Conservation (phyloP, 2,113 vertebrate species). For the Microcebus lehilahytsara region DNA sequence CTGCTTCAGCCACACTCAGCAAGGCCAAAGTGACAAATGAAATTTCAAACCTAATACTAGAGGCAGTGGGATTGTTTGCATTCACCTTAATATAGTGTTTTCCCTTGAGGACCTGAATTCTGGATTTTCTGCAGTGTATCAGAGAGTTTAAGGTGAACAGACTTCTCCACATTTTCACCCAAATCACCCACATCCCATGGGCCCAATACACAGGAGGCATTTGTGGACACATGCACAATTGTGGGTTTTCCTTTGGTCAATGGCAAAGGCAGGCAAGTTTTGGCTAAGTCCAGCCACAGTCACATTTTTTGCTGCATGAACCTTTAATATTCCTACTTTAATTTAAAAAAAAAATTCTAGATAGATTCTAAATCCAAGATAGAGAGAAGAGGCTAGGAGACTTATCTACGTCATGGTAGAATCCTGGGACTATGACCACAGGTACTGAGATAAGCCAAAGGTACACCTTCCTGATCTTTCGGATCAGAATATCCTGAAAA, state of each 20-base stretch:
- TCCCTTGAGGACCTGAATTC: background rate
- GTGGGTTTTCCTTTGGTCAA: background rate
- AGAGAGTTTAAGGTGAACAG: background rate
- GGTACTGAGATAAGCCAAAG: background rate
- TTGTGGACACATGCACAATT: background rate
- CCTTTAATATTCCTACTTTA: background rate
- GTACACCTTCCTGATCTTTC: background rate
- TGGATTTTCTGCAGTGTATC: background rate
- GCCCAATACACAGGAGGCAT: background rate
- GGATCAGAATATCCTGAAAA: background rate
- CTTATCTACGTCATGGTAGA: background rate
- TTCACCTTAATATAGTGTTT: background rate
- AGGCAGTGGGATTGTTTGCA: background rate
- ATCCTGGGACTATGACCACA: background rate
- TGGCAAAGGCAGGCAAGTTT: background rate
- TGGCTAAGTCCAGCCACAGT: background rate
- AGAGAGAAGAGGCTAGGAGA: background rate
- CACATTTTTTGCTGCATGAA: background rate
- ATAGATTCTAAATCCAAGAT: background rate
- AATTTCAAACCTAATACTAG: background rate
- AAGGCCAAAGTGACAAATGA: background rate
- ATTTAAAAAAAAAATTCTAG: background rate
- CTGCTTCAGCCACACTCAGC: background rate
- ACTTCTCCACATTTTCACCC: background rate
- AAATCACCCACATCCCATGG: background rate